Evolutionary conservation across 2,797 vertebrate genomes (phyloP).

Genomic region (Pseudochirops cupreus): DNA sequence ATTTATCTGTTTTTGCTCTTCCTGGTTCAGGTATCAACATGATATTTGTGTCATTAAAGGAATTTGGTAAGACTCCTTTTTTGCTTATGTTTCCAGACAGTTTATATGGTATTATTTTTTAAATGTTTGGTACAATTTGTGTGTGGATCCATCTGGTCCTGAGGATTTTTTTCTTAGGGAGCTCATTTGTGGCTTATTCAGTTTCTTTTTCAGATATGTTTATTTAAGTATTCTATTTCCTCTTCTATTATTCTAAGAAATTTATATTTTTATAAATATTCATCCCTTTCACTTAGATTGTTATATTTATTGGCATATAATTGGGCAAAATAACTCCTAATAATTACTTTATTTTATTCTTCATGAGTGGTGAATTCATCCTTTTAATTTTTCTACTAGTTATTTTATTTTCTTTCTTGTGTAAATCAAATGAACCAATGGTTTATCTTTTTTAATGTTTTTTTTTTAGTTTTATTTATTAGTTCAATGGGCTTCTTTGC

Average conservation of each 20-base stretch:
- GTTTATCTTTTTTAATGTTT: not conserved
- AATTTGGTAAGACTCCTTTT: not conserved
- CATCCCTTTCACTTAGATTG: not conserved
- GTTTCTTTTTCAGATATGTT: not conserved
- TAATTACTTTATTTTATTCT: not conserved
- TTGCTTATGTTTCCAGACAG: not conserved
- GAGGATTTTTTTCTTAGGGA: not conserved
- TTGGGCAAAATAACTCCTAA: not conserved
- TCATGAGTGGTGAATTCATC: not conserved
- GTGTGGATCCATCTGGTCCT: not conserved
- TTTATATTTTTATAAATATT: not conserved
- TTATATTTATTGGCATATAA: not conserved
- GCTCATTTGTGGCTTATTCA: not conserved
- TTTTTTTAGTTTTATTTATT: not conserved
- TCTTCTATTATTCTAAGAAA: not conserved
- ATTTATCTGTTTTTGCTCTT: not conserved
- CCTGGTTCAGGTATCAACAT: not conserved
- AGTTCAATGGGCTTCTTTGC: not conserved
- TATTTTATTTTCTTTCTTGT: not conserved
- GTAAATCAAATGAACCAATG: not conserved
- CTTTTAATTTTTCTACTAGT: not conserved
- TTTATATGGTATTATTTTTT: not conserved
- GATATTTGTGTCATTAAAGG: not conserved
- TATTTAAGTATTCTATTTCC: not conserved
- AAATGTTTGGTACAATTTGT: not conserved